Evolutionary conservation across 2,797 vertebrate species (phyloP), one percentile per base, ranked within the genome.

Genomic region (Cryptoblepharus egeriae): DNA sequence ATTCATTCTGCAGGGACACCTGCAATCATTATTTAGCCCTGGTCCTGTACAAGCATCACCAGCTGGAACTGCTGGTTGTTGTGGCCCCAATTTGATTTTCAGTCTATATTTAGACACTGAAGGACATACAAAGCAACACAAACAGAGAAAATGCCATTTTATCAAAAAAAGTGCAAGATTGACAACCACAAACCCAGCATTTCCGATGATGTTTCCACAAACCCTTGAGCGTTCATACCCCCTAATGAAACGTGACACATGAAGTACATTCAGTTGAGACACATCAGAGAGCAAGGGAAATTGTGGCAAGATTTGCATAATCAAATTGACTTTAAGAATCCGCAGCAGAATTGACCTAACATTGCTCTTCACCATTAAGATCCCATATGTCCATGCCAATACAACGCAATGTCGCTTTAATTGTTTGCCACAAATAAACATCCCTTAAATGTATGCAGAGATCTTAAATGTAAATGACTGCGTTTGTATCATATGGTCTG

Each of bases 251-350:
- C 0, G 16, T 84, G 82, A 93, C 81, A 91, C 49, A 88, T 18
- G 70, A 58, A 30, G 60, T 26, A 61, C 81, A 84, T 57, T 83
- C 70, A 63, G 64, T 73, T 78, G 75, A 13, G 1, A 89, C 75
- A 65, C 60, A 77, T 24, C 9, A 15, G 55, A 78, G 84, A 92
- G 83, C 15, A 77, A 82, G 22, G 75, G 82, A 84, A 86, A 76
- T 86, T 77, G 91, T 65, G 80, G 75, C 55, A 90, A 84, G 68
- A 93, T 90, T 88, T 92, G 87, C 89, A 92, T 92, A 87, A 93
- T 88, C 83, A 84, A 70, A 89, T 80, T 93, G 90, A 93, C 86
- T 92, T 93, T 90, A 93, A 88, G 88, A 89, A 87, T 87, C 85
- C 85, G 75, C 71, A 69, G 75, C 80, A 86, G 83, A 90, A 92